Conservation (phyloP, 2,888 invertebrate genomes). For the Synanthedon myopaeformis region DNA sequence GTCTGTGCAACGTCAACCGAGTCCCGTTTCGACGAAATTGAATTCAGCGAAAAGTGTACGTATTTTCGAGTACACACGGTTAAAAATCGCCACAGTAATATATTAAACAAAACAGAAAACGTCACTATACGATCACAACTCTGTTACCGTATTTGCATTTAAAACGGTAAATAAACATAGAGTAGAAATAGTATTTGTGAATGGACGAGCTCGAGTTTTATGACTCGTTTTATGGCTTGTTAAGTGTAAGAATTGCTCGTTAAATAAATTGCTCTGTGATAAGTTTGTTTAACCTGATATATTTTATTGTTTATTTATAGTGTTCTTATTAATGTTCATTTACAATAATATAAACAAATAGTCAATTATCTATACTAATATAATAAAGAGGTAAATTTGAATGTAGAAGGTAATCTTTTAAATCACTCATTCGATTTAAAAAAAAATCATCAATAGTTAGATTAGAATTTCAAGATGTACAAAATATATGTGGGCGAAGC, state of each 20-base stretch:
- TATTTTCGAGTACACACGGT: conserved; percentile 18
- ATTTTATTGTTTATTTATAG: neutral
- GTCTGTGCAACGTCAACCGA: conserved; percentile 48
- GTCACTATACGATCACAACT: conserved; percentile 23
- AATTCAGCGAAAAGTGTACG: conserved; percentile 12
- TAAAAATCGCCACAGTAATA: conserved; percentile 19
- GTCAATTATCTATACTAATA: no score
- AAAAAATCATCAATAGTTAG: no score
- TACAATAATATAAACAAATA: no score
- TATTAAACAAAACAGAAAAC: conserved; percentile 28
- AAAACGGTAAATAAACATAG: conserved; percentile 61
- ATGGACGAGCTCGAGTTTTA: conserved; percentile 58
- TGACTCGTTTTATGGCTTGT: conserved; percentile 63
- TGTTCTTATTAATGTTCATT: no score
- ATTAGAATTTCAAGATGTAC: no score
- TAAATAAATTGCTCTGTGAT: conserved; percentile 55
- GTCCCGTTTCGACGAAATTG: conserved; percentile 17
- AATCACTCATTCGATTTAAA: no score
- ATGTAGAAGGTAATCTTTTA: no score
- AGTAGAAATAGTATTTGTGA: conserved; percentile 46
- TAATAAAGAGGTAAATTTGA: no score
- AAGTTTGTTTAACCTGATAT: conserved; percentile 18
- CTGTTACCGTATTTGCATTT: conserved; percentile 61
- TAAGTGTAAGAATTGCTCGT: conserved; percentile 63
- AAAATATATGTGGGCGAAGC: no score